These are phyloP conservation scores for Hiodon alosoides DNA, from an alignment of 2,113 vertebrate species.

Conservation along the genomic window DNA sequence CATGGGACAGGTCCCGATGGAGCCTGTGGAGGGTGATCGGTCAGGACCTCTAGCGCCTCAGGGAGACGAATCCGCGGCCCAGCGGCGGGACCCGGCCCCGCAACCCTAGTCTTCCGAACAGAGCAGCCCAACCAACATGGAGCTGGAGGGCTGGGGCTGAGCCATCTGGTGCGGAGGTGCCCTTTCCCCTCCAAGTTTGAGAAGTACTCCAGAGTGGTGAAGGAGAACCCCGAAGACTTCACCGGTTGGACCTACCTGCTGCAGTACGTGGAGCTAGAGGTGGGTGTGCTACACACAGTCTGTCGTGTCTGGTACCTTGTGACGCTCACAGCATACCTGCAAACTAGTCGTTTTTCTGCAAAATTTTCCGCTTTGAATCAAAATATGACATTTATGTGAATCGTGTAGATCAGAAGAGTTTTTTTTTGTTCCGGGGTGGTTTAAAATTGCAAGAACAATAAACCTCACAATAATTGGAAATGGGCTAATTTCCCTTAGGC, in stretches of 20 bases:
- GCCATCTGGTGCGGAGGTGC: slow-evolving; percentile 48
- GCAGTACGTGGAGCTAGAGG: slow-evolving; percentile 97
- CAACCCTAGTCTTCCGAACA: slow-evolving; percentile 47
- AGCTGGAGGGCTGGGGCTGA: slow-evolving; percentile 55
- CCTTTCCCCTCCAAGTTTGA: slow-evolving; percentile 82
- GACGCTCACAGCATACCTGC: no score
- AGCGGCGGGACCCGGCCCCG: slow-evolving; percentile 19
- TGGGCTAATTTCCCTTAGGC: no score
- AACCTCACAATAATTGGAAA: no score
- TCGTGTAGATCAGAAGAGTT: no score
- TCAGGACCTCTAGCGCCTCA: not conserved
- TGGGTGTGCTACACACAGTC: slow-evolving; percentile 46
- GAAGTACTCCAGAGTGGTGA: slow-evolving; percentile 84
- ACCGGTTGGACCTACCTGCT: slow-evolving; percentile 94
- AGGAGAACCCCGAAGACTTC: slow-evolving; percentile 94
- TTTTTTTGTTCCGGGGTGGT: no score
- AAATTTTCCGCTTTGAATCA: no score
- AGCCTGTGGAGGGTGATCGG: slow-evolving; percentile 18
- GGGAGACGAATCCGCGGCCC: not conserved
- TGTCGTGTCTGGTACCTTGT: no score
- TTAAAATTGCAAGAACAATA: no score
- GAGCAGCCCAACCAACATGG: slow-evolving; percentile 66
- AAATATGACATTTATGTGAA: no score
- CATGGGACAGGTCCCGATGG: slow-evolving; percentile 18
- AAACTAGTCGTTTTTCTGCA: no score